Evolutionary conservation across 1,140 invertebrate genomes (phyloP), one percentile per base, ranked within the genome.

Genomic region (Centruroides vittatus): DNA sequence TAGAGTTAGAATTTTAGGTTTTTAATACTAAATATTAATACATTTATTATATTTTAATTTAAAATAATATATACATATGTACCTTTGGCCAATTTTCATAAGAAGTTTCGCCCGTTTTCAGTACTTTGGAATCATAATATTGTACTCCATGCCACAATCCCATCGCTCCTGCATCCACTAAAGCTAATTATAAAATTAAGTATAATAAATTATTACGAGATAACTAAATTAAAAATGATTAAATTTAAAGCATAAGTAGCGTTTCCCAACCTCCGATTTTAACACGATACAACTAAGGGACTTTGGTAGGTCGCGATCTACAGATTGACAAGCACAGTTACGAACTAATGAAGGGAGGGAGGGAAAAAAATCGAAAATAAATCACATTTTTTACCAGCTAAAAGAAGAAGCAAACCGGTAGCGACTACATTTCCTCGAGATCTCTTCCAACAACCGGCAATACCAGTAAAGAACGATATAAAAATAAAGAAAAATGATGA

Each of bases 91-190:
- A 95, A 71, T 89, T 86, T 74, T 92, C 88, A 60, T 73, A 73
- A 71, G 88, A 92, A 71, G 84, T 89, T 69, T 90, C 86, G 69
- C 91, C 89, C 56, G 91, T 88, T 41, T 53, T 53, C 41, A 93
- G 82, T 74, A 89, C 92, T 74, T 93, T 89, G 72, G 89, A 90
- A 74, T 95, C 91, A 70, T 91, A 94, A 74, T 93, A 94, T 73
- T 94, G 91, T 34, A 93, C 90, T 46, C 88, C 91, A 72, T 94
- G 91, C 90, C 90, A 95, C 41, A 94, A 78, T 57, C 89, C 92
- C 90, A 94, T 94, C 46, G 84, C 89, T 52, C 89, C 90, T 35
- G 90, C 90, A 63, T 87, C 86, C 63, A 94, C 74, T 50, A 94
- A 73, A 77, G 89, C 91, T 89, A 62, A 8, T 41, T 41, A 41